phyloP scores from a whole-genome alignment of 2,113 vertebrate genomes.

The Antechinus flavipes region DNA sequence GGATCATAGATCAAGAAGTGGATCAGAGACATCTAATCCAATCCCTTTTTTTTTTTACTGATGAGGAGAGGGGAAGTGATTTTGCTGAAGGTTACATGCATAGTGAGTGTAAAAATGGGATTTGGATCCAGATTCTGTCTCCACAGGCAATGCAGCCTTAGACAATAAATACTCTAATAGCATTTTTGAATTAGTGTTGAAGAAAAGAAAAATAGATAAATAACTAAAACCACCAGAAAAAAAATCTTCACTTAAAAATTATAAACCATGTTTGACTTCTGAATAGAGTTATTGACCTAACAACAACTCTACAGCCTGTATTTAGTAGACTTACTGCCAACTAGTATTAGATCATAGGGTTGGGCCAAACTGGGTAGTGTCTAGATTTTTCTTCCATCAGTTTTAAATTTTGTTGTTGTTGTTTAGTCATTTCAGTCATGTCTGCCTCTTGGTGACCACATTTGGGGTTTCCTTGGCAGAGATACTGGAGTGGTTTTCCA shows the following conservation, averaged over 20 bases:
- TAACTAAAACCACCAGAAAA: background rate
- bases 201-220: background rate
- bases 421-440: background rate
- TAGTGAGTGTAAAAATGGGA: background rate
- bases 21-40: background rate
- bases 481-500: background rate
- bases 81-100: background rate
- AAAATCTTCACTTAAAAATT: background rate
- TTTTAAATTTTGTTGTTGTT: background rate
- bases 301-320: background rate
- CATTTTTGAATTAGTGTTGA: background rate
- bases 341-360: background rate
- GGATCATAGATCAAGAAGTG: background rate
- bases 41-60: background rate
- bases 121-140: background rate
- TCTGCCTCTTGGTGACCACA: background rate
- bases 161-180: background rate
- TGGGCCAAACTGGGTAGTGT: background rate
- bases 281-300: background rate
- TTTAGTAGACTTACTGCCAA: background rate
- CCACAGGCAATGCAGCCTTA: background rate
- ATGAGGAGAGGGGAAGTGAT: background rate
- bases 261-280: background rate
- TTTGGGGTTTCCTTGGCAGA: background rate
- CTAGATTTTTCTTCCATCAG: background rate